Conservation (phyloP, 2,888 invertebrate genomes). For the Erebia epiphron region DNA sequence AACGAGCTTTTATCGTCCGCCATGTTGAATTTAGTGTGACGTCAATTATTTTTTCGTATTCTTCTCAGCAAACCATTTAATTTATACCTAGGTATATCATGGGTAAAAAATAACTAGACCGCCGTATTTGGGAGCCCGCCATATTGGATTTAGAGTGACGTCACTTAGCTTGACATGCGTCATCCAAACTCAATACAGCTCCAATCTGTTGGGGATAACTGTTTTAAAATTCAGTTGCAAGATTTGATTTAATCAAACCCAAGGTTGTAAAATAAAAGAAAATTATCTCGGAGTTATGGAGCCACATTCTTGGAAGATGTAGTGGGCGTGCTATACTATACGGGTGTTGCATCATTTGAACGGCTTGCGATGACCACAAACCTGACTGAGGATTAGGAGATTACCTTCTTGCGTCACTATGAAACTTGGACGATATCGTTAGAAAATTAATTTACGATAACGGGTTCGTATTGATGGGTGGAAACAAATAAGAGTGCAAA, state of each 20-base stretch:
- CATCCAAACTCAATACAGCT: too few species aligned
- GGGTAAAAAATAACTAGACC: too few species aligned
- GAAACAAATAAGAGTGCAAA: too few species aligned
- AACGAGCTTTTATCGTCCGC: too few species aligned
- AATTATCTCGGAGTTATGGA: slow-evolving; percentile 4
- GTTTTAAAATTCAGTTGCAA: not conserved
- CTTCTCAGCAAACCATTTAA: too few species aligned
- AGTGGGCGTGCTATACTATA: slow-evolving; percentile 25
- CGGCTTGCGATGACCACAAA: slow-evolving; percentile 16
- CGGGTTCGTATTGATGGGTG: not conserved
- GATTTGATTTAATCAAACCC: not conserved
- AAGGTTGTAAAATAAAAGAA: not conserved
- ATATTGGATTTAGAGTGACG: too few species aligned
- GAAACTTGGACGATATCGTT: not conserved
- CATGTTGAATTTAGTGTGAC: too few species aligned
- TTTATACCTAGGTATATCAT: too few species aligned
- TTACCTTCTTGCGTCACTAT: not conserved
- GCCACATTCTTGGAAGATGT: slow-evolving; percentile 21
- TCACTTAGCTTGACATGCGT: too few species aligned
- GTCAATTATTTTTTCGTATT: too few species aligned
- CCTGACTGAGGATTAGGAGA: not conserved
- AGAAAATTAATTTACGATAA: not conserved
- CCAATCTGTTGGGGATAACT: too few species aligned
- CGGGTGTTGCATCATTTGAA: slow-evolving; percentile 27
- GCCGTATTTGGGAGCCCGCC: too few species aligned